Base-by-base conservation (phyloP, 2,888 invertebrate species). In the Pseudococcus longispinus region DNA sequence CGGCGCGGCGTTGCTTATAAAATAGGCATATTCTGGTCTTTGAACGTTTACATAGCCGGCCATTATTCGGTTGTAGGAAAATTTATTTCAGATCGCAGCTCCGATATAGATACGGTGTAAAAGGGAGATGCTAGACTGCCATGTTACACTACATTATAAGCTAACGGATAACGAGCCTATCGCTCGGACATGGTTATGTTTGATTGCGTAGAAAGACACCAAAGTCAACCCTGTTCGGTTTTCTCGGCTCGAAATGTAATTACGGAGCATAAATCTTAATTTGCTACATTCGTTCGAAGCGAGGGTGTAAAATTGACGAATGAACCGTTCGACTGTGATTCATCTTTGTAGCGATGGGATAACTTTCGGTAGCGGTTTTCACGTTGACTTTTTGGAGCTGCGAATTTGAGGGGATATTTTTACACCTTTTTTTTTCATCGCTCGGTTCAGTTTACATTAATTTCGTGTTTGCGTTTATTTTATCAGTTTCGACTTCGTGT, bases 261-360 rank as follows among this genome's bases (percentile, higher is more conserved):
- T 85, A 85, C 70, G 32, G 70, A 29, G 70, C 23, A 85, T 85
- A 85, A 85, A 85, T 85, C 85, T 85, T 85, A 85, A 85, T 85
- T 85, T 85, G 85, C 65, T 37, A 42, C 70, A 44, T 65, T 60
- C 37, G 70, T 70, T 65, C 85, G 70, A 84, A 84, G 37, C n/a
- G 74, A 42, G 85, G 32, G 37, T 65, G 85, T 37, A 44, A 37
- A 85, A 65, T 32, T 85, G 85, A 85, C 70, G 85, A 85, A 65
- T 60, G 42, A 70, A 65, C n/a, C 32, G 65, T 42, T 65, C 44
- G 44, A 44, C 70, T 44, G 85, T 85, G 85, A 85, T 70, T 85
- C 85, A 85, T 85, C 42, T 70, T n/a, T 37, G 42, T 42, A 20
- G 11, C 42, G n/a, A 42, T 11, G 77, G 20, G 77, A 42, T 20